Evolutionary conservation across 2,888 invertebrate species (phyloP), one percentile per base, ranked within the genome.

Genomic region (Pimpla rufipes): DNA sequence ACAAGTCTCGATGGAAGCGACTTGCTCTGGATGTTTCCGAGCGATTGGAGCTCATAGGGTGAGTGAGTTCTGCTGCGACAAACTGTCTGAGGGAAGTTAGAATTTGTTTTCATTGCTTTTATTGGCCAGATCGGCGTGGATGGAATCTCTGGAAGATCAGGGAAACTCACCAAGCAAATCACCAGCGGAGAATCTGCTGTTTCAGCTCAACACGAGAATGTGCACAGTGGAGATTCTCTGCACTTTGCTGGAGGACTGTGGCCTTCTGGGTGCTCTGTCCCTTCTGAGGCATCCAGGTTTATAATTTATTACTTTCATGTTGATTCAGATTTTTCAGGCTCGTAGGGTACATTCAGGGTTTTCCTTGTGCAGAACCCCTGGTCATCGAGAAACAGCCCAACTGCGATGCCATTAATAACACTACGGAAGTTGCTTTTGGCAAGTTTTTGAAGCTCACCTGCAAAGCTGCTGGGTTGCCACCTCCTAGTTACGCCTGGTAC

Each of bases 401-500:
- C 29, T 57, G 5, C 7, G 62, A 83, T 8, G 66, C 75, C 8
- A 78, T 76, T 16, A 64, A 29, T 0, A 64, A 84, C 11, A 64
- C 40, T 42, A 73, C 88, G 29, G 80, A 83, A 59, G 40, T 91
- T 62, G 79, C 82, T 1, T 47, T 91, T 16, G 89, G 89, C 0
- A 78, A 86, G 8, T 67, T 16, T 11, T 73, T 92, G 37, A 81
- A 45, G 10, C 85, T 93, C 7, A 81, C 71, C 1, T 93, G 92
- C 40, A 82, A 86, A 87, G 93, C 92, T 8, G 68, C 35, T 1
- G 91, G 93, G 13, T 86, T 93, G 67, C 93, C 93, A 71, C 89
- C 89, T 0, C 92, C 93, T 0, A 87, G 42, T 70, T 93, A 92
- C 37, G 62, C 79, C 3, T 93, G 93, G 93, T 91, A 87, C 40